Evolutionary conservation across 2,797 vertebrate species (phyloP).

Genomic region (Sebastes wilsoni): DNA sequence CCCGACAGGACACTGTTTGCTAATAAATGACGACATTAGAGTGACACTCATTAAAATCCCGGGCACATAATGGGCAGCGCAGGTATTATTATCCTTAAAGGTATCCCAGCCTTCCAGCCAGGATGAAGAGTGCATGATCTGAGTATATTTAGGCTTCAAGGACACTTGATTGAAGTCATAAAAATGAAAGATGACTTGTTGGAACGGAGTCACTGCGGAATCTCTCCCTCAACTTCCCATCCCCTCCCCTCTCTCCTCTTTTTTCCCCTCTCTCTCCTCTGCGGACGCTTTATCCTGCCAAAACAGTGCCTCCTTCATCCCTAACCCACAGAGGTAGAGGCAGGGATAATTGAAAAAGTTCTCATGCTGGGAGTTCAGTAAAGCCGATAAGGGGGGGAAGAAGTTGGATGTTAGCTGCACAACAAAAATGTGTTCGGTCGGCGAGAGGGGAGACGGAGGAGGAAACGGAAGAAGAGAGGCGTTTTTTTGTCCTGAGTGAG

Average conservation of each 20-base stretch:
- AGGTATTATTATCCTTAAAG: conserved; percentile 40
- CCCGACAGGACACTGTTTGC: conserved; percentile 26
- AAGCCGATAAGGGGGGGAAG: conserved; percentile 65
- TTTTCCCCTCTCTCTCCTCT: conserved; percentile 48
- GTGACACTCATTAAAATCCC: conserved; percentile 26
- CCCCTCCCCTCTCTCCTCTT: conserved; percentile 6
- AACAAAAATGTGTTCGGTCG: conserved; percentile 49
- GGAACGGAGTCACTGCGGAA: conserved; percentile 77
- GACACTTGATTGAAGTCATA: conserved; percentile 79
- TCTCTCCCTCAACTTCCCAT: conserved; percentile 66
- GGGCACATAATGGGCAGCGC: conserved; percentile 24
- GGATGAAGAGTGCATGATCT: conserved; percentile 56
- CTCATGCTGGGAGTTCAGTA: conserved; percentile 64
- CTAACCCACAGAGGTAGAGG: conserved; percentile 66
- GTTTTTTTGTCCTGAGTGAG: conserved; percentile 9
- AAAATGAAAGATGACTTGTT: conserved; percentile 81
- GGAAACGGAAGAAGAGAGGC: conserved; percentile 15
- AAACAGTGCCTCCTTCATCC: conserved; percentile 65
- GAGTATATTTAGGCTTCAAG: conserved; percentile 74
- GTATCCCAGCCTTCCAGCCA: conserved; percentile 41
- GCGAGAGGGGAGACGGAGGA: conserved; percentile 17
- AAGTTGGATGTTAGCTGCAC: conserved; percentile 39
- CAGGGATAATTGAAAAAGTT: conserved; percentile 78
- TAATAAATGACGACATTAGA: conserved; percentile 31
- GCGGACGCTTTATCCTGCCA: conserved; percentile 74